These are phyloP conservation scores for Paraescarpia echinospica DNA, from an alignment of 1,140 invertebrate species.

Conservation along the genomic window DNA sequence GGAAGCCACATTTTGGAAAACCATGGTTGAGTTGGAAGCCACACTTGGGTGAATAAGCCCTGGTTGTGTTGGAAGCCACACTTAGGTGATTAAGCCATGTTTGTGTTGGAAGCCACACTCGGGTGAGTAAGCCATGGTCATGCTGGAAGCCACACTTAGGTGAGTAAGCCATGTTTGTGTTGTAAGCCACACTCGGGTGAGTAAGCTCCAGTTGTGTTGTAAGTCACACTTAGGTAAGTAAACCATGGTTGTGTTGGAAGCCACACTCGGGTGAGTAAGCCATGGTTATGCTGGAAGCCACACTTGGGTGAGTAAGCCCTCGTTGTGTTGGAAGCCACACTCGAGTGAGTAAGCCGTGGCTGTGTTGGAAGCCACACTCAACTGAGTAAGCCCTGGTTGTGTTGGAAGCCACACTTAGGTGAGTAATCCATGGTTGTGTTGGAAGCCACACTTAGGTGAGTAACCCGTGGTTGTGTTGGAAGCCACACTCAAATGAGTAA, in stretches of 20 bases:
- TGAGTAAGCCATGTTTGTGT: too few species aligned
- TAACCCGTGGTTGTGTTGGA: background rate
- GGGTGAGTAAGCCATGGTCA: too few species aligned
- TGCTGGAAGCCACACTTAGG: too few species aligned
- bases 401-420: background rate
- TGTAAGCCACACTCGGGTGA: too few species aligned
- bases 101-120: background rate
- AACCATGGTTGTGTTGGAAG: too few species aligned
- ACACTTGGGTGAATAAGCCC: slow-evolving; percentile 72
- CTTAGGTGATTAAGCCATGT: slow-evolving; percentile 68
- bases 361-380: slow-evolving; percentile 84
- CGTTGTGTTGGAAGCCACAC: slow-evolving; percentile 90
- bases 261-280: too few species aligned
- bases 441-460: background rate
- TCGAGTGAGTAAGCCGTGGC: slow-evolving; percentile 68
- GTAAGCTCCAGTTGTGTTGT: background rate
- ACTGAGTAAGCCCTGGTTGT: slow-evolving; percentile 61
- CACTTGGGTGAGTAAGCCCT: too few species aligned
- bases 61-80: slow-evolving; percentile 80
- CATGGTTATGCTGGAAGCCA: too few species aligned
- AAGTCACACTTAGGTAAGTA: background rate
- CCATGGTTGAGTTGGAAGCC: slow-evolving; percentile 92
- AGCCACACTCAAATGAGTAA: background rate
- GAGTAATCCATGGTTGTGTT: background rate
- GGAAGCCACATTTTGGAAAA: slow-evolving; percentile 77